Conservation (phyloP, 1,140 invertebrate species). For the Drosophila sturtevanti region DNA sequence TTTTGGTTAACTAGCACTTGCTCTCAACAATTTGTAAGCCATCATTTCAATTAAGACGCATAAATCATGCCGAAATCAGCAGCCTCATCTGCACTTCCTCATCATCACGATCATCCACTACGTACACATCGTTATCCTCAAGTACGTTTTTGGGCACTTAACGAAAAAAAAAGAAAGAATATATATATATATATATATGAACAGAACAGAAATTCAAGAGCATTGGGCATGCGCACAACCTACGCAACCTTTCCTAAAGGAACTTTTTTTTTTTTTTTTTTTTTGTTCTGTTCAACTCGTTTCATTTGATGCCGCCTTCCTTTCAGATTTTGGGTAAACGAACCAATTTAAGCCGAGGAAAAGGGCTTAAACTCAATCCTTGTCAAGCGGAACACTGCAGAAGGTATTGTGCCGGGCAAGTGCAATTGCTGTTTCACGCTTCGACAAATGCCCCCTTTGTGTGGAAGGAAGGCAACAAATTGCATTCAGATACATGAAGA, state of each 20-base stretch:
- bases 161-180: neutral
- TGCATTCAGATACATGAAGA: slow-evolving; percentile 46
- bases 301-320: slow-evolving; percentile 58
- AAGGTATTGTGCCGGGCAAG: slow-evolving; percentile 37
- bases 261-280: slow-evolving; percentile 48
- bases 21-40: slow-evolving; percentile 75
- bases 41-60: slow-evolving; percentile 81
- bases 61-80: slow-evolving; percentile 76
- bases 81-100: slow-evolving; percentile 51
- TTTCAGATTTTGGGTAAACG: slow-evolving; percentile 58
- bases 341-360: slow-evolving; percentile 72
- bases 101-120: slow-evolving; percentile 45
- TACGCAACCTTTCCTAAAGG: slow-evolving; percentile 36
- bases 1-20: slow-evolving; percentile 39
- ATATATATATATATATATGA: too few species aligned
- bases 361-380: slow-evolving; percentile 58
- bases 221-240: slow-evolving; percentile 60
- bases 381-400: slow-evolving; percentile 21
- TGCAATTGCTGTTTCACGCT: slow-evolving; percentile 80
- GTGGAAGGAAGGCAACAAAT: slow-evolving; percentile 52
- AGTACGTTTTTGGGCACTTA: slow-evolving; percentile 69
- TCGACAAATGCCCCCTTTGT: slow-evolving; percentile 69
- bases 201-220: slow-evolving; percentile 8
- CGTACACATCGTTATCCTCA: slow-evolving; percentile 73
- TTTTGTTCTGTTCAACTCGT: slow-evolving; percentile 21